Evolutionary conservation across 1,140 invertebrate genomes (phyloP).

Genomic region (Zophobas atratus): DNA sequence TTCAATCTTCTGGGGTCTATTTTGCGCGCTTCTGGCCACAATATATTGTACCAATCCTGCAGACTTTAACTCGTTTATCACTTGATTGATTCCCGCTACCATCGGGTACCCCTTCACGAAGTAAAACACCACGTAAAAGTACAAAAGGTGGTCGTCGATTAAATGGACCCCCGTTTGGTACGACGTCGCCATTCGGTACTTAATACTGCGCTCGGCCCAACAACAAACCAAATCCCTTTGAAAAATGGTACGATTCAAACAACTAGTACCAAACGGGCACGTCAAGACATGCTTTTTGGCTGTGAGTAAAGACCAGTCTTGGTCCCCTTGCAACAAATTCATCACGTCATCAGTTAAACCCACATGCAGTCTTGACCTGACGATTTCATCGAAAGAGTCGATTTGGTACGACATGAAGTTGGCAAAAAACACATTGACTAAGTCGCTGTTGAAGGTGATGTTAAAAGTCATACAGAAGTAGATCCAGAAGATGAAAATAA

Average conservation of each 20-base stretch:
- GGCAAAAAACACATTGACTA: slow-evolving; percentile 24
- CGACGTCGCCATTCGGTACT: neutral
- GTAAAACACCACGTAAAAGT: slow-evolving; percentile 22
- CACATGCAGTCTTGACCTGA: neutral
- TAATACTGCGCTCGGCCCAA: slow-evolving; percentile 15
- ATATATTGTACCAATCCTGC: slow-evolving; percentile 6
- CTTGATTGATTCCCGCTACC: slow-evolving; percentile 1
- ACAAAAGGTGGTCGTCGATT: slow-evolving; percentile 16
- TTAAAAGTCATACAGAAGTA: slow-evolving; percentile 29
- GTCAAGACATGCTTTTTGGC: neutral
- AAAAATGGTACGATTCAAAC: slow-evolving; percentile 11
- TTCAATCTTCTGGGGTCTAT: neutral
- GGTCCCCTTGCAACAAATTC: neutral
- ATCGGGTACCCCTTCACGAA: slow-evolving; percentile 19
- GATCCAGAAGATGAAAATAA: slow-evolving; percentile 24
- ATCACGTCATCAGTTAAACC: slow-evolving; percentile 19
- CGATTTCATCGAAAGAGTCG: slow-evolving; percentile 17
- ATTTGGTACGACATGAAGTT: slow-evolving; percentile 8
- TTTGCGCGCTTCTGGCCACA: neutral
- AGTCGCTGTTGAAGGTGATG: slow-evolving; percentile 21
- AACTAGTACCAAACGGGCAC: neutral
- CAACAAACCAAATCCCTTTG: slow-evolving; percentile 12
- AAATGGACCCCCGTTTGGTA: neutral
- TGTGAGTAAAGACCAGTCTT: neutral
- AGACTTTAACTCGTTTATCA: slow-evolving; percentile 13